A percentile compares a stretch with the other conserved stretches of the same genome.
phyloP scores from a whole-genome alignment of 2,888 invertebrate genomes.

The Cantharis rufa region DNA sequence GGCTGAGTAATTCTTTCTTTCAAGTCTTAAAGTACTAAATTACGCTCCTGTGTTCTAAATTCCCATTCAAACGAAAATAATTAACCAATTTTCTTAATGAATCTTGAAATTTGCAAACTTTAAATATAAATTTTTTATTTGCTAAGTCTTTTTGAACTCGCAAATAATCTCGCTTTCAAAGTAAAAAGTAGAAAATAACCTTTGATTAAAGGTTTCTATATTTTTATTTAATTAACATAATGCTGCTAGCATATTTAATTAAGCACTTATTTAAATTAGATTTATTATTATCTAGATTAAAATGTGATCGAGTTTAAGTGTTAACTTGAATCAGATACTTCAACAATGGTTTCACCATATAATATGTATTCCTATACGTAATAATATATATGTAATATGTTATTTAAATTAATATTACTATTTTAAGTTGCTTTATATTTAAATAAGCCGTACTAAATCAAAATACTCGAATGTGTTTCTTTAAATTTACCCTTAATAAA shows the following conservation, averaged over 20 bases:
- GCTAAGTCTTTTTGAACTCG: neutral
- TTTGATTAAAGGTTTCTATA: neutral
- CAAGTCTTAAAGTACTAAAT: neutral
- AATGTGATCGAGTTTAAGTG: neutral
- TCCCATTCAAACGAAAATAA: slow-evolving; percentile 1
- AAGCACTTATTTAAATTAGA: neutral
- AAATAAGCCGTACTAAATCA: too few relatives aligned
- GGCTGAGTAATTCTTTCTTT: neutral
- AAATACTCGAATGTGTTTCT: too few relatives aligned
- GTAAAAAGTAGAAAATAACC: neutral
- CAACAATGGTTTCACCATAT: too few relatives aligned
- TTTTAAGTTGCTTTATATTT: too few relatives aligned
- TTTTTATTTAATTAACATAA: neutral
- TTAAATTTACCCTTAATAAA: too few relatives aligned
- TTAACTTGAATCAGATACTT: too few relatives aligned
- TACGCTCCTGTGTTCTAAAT: neutral
- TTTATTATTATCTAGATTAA: neutral
- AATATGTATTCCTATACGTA: too few relatives aligned
- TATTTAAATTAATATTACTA: too few relatives aligned
- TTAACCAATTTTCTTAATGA: slow-evolving; percentile 5
- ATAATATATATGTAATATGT: too few relatives aligned
- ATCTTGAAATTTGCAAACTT: neutral
- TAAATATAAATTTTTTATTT: neutral
- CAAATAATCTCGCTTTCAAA: neutral
- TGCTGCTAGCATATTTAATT: neutral